Conservation (phyloP, 92 coral and sea anemone genomes). For the Phenganax subtilis region DNA sequence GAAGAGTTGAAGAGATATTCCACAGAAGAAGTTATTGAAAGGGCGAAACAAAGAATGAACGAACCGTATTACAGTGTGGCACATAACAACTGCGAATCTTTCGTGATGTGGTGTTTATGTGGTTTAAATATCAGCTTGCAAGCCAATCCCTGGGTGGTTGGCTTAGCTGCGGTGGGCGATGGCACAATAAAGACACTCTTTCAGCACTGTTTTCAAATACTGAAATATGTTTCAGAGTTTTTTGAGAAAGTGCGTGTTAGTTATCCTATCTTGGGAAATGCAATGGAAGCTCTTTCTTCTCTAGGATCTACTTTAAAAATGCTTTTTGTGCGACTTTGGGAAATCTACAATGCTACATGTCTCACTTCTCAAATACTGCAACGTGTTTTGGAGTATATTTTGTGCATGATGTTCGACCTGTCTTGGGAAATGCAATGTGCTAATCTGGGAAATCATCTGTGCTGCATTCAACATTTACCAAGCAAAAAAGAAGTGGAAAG, state of each 20-base stretch:
- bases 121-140: too few relatives aligned
- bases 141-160: background rate
- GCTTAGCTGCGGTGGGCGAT: conserved; percentile 22
- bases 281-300: too few relatives aligned
- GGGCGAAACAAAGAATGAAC: conserved; percentile 33
- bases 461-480: conserved; percentile 19
- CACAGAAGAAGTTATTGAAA: conserved; percentile 30
- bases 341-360: conserved; percentile 11
- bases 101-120: conserved; percentile 44
- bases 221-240: background rate
- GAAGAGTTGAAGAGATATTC: conserved; percentile 33
- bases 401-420: too few relatives aligned
- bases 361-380: too few relatives aligned
- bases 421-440: too few relatives aligned
- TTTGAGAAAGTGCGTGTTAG: too few relatives aligned
- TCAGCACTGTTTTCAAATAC: background rate
- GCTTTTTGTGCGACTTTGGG: conserved; percentile 20
- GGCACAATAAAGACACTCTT: background rate
- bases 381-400: too few relatives aligned
- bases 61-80: conserved; percentile 26
- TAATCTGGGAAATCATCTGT: too few relatives aligned
- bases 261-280: background rate
- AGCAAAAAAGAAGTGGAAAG: conserved; percentile 26
- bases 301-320: background rate
- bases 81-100: conserved; percentile 40